Evolutionary conservation across 2,797 vertebrate genomes (phyloP).

Genomic region (Aphelocoma californica): DNA sequence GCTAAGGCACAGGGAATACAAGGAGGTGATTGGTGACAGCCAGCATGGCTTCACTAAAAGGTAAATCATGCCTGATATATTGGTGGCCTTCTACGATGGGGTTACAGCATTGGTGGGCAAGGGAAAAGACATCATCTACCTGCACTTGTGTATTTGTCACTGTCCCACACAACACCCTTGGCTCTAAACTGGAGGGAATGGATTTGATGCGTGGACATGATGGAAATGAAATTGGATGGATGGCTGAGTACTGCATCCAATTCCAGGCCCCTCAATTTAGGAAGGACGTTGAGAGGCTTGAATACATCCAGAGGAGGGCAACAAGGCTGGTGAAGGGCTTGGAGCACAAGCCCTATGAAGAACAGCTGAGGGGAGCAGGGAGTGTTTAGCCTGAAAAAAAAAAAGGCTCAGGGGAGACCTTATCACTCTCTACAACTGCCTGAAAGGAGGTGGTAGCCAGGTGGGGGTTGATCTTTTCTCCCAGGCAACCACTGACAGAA

Average conservation of each 20-base stretch:
- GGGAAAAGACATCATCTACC: not conserved
- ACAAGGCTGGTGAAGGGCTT: not conserved
- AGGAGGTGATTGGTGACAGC: not conserved
- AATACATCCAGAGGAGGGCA: not conserved
- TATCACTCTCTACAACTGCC: not conserved
- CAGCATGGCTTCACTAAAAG: not conserved
- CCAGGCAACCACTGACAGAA: not conserved
- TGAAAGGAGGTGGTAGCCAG: not conserved
- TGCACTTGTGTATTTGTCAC: not conserved
- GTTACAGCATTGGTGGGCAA: not conserved
- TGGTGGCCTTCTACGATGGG: not conserved
- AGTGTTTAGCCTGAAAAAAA: not conserved
- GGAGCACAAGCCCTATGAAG: not conserved
- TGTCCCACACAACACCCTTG: not conserved
- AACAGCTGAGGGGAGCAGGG: not conserved
- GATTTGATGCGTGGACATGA: not conserved
- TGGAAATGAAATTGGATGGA: not conserved
- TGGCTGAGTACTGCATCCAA: not conserved
- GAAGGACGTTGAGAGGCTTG: not conserved
- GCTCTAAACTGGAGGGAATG: not conserved
- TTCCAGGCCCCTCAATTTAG: not conserved
- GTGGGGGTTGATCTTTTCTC: not conserved
- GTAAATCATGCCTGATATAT: not conserved
- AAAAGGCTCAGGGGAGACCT: not conserved
- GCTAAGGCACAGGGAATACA: not conserved